Conservation (phyloP, 1,140 invertebrate genomes). For the Platyscapa corneri region DNA sequence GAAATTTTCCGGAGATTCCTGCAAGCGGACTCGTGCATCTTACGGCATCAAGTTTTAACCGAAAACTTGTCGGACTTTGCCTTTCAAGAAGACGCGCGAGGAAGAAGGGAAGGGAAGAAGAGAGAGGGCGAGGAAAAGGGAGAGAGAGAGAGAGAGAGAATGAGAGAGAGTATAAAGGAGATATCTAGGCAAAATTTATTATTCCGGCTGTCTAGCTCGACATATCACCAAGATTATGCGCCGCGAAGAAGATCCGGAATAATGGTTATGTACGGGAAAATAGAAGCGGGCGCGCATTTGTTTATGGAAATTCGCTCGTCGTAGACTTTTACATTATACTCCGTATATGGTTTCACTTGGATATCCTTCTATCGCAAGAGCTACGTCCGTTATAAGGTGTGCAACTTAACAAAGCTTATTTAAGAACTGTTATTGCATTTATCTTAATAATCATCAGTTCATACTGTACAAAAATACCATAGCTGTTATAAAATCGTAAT, state of each 20-base stretch:
- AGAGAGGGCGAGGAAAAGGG: background rate
- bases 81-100: background rate
- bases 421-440: background rate
- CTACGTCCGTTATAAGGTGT: background rate
- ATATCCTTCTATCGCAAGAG: background rate
- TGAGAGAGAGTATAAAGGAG: background rate
- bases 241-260: conserved; percentile 31
- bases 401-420: background rate
- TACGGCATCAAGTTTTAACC: conserved; percentile 41
- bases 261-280: conserved; percentile 17
- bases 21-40: conserved; percentile 10
- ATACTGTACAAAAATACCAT: background rate
- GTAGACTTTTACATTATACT: background rate
- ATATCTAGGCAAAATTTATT: conserved; percentile 48
- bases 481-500: background rate
- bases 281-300: conserved; percentile 35
- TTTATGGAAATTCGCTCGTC: conserved; percentile 44
- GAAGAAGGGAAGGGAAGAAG: background rate
- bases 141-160: background rate
- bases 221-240: conserved; percentile 45
- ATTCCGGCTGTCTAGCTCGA: conserved; percentile 47
- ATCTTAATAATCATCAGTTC: background rate
- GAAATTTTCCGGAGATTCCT: conserved; percentile 28
- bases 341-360: background rate
- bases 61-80: conserved; percentile 41